phyloP scores from a whole-genome alignment of 2,888 invertebrate genomes.

The Amiota minor region DNA sequence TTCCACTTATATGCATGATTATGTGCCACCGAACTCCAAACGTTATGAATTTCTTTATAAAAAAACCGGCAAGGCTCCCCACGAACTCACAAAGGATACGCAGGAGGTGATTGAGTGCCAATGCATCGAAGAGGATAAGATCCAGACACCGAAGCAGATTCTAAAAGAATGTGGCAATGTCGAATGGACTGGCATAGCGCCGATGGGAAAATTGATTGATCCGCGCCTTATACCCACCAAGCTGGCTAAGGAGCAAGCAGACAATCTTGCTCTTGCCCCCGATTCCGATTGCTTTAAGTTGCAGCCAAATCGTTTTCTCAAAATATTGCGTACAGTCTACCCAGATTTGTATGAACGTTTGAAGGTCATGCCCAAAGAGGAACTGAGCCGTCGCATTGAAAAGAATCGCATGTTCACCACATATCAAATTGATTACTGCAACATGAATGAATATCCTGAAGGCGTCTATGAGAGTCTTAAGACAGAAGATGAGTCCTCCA shows the following conservation, averaged over 20 bases:
- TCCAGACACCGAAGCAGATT: slow-evolving; percentile 52
- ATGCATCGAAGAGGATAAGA: slow-evolving; percentile 55
- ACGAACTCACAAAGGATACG: slow-evolving; percentile 17
- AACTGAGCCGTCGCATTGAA: slow-evolving; percentile 75
- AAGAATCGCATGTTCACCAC: slow-evolving; percentile 76
- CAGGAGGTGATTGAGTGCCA: slow-evolving; percentile 54
- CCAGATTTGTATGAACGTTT: slow-evolving; percentile 77
- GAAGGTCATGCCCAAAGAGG: slow-evolving; percentile 74
- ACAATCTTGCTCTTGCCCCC: slow-evolving; percentile 52
- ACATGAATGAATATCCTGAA: slow-evolving; percentile 68
- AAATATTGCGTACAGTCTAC: slow-evolving; percentile 73
- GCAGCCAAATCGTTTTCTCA: slow-evolving; percentile 71
- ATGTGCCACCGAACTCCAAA: slow-evolving; percentile 61
- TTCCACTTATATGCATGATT: slow-evolving; percentile 72
- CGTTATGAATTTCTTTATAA: slow-evolving; percentile 63
- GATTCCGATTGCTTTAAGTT: slow-evolving; percentile 61
- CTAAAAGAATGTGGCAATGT: slow-evolving; percentile 53
- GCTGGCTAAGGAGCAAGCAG: slow-evolving; percentile 55
- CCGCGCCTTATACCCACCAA: slow-evolving; percentile 67
- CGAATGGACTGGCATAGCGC: slow-evolving; percentile 71
- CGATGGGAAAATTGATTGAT: slow-evolving; percentile 67
- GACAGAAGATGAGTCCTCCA: slow-evolving; percentile 53
- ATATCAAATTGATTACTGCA: slow-evolving; percentile 77
- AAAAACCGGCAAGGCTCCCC: slow-evolving; percentile 35
- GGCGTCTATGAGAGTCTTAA: slow-evolving; percentile 67